phyloP scores from a whole-genome alignment of 2,797 vertebrate genomes.

The Anguilla pacifica region DNA sequence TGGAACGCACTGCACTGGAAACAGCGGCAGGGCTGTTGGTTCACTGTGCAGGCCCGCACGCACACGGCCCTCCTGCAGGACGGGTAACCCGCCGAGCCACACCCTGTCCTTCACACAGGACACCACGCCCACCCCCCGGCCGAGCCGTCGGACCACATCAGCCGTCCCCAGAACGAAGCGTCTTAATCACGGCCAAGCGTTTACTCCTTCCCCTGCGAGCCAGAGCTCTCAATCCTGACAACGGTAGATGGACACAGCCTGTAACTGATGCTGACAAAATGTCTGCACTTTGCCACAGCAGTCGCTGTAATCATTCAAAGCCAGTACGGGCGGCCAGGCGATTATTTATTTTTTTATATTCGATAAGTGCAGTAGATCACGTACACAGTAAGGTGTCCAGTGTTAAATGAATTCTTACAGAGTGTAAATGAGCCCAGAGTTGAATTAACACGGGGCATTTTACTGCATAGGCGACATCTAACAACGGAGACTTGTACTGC shows the following conservation, averaged over 20 bases:
- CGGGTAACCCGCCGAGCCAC: background rate
- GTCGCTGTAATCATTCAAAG: background rate
- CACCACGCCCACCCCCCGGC: background rate
- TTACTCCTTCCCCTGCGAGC: background rate
- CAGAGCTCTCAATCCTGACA: background rate
- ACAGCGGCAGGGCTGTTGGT: background rate
- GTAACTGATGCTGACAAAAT: conserved; percentile 2
- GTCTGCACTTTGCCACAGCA: background rate
- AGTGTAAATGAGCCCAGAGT: no score
- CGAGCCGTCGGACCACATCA: background rate
- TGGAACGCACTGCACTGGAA: no score
- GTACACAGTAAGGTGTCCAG: no score
- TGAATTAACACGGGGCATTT: no score
- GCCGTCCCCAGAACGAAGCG: background rate
- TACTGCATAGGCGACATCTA: no score
- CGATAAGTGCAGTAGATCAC: no score
- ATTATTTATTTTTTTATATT: no score
- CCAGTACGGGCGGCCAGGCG: background rate
- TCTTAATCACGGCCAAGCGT: no score
- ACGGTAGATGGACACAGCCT: background rate
- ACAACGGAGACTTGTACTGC: no score
- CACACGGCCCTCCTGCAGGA: background rate
- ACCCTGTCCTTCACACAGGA: background rate
- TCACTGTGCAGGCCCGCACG: background rate
- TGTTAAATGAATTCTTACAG: no score